Base-by-base conservation (phyloP, 2,888 invertebrate species). In the Seira sanloemensis region DNA sequence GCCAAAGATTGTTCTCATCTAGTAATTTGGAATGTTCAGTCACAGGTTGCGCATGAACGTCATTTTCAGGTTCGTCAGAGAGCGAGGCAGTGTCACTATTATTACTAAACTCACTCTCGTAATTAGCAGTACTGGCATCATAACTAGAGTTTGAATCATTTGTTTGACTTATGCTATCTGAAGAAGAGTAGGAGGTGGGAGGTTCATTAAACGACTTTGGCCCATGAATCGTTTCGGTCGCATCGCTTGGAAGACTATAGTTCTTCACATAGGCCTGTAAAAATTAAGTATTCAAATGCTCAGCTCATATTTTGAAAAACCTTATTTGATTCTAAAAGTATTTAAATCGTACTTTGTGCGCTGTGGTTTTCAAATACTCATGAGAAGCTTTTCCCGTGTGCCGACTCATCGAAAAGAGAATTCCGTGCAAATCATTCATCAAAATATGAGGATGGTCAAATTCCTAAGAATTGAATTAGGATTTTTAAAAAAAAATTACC, bases 401-500 rank as follows among this genome's bases (percentile, higher is more conserved):
- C 50, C 95, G 93, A 0, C 95, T 94, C 89, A 96, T 91, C n/a
- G 93, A 91, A 87, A 94, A 94, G 90, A 96, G 94, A 81, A 93
- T 92, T 0, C 95, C 94, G 0, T 91, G 91, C 86, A 92, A 91
- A 89, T 93, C 92, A 25, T 94, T 92, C 87, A 95, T 90, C 46
- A 96, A 90, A 89, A 93, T 92, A 90, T 93, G 93, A 0, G 98
- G 97, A 90, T 95, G 94, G 5, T 95, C 96, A 62, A 95, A 94
- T 91, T 98, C 97, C 83, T 92, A 26, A 18, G 65, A 62, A 86
- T n/a, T 1, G 9, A 58, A 50, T 67, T 1, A 58, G 16, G 46
- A 37, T 2, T 19, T 7, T 46, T 50, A 7, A 5, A 71, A 19
- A 66, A 5, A 66, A 19, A 37, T 37, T 16, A n/a, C n/a, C n/a